Evolutionary conservation across 2,888 invertebrate genomes (phyloP).

Genomic region (Chymomyza amoena): DNA sequence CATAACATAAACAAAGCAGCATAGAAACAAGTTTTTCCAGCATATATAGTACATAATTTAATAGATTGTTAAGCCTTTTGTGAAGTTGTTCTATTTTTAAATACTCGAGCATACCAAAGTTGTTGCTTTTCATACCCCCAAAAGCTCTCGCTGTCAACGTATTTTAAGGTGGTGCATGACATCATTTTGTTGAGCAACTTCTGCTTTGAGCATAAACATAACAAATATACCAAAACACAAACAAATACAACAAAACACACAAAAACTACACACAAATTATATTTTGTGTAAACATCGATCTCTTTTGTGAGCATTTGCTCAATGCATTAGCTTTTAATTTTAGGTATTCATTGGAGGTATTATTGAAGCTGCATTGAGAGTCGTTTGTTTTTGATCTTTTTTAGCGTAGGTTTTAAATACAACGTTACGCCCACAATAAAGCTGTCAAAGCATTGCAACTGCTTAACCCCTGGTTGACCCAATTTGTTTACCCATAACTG

Average conservation of each 20-base stretch:
- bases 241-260: background rate
- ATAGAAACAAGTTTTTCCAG: background rate
- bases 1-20: constrained; percentile 7
- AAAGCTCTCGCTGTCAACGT: background rate
- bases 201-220: background rate
- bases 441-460: background rate
- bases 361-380: background rate
- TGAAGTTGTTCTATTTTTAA: constrained; percentile 38
- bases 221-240: background rate
- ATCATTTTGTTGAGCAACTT: background rate
- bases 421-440: constrained; percentile 3
- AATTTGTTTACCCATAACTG: constrained; percentile 13
- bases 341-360: background rate
- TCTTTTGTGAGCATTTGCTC: background rate
- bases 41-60: background rate
- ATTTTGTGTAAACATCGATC: background rate
- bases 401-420: background rate
- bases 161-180: background rate
- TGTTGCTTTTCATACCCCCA: constrained; percentile 28
- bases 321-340: background rate
- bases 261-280: background rate
- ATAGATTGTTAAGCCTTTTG: constrained; percentile 9
- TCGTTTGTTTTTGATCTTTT: background rate
- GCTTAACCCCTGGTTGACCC: constrained; percentile 8
- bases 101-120: background rate